Base-by-base conservation (phyloP, 2,888 invertebrate species). In the Dryobota labecula region DNA sequence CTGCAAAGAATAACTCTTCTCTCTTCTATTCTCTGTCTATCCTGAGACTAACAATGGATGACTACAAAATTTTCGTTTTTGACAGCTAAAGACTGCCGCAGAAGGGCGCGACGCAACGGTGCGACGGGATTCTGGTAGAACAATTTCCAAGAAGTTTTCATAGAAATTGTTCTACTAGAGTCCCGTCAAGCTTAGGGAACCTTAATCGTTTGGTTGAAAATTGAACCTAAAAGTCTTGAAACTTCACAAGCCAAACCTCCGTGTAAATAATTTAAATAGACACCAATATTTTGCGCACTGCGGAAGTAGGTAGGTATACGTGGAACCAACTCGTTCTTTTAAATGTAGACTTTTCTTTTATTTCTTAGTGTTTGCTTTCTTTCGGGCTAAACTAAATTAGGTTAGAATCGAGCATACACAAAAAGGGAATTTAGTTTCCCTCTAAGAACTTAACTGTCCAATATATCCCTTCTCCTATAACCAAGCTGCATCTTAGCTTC, bases 261-360 rank as follows among this genome's bases (percentile, higher is more conserved):
- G 43, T 49, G 15, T 61, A 49, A 56, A 76, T 68, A 68, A 61
- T 49, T 47, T 56, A 69, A 61, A 68, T 43, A 76, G 13, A 69
- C 43, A 61, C 60, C 18, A 70, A 77, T 76, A 71, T 71, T 78
- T 78, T 62, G 58, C 75, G 75, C 75, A 76, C 75, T 76, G 75
- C 75, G 75, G 78, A 76, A 67, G 18, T 63, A 49, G 11, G n/a
- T 47, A n/a, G 9, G 38, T 38, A 13, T 61, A 63, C 30, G 49
- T 53, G 71, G 54, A 47, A 71, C 41, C 20, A 18, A 53, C 47
- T 13, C 20, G 47, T 62, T 56, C 30, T 33, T 76, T 62, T 43
- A 75, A 45, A 33, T 54, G 57, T 41, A 70, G 62, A 36, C 13
- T 54, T 56, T 73, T 53, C 33, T 61, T 74, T 56, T 74, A 61